Conservation (phyloP, 1,140 invertebrate species). For the Caenorhabditis tropicalis region DNA sequence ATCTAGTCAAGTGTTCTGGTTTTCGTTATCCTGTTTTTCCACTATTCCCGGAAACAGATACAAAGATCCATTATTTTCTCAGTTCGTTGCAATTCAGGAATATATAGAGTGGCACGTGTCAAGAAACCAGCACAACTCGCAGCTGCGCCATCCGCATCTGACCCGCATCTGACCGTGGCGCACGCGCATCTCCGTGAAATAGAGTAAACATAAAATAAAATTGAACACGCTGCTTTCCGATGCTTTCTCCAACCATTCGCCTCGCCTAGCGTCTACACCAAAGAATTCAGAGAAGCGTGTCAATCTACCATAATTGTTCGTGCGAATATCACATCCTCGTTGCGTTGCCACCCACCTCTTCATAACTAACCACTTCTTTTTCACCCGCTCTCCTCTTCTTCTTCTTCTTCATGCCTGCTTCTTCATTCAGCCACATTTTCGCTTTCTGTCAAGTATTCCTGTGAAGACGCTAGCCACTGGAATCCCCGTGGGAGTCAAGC, state of each 20-base stretch:
- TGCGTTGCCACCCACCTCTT: neutral
- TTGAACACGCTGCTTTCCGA: neutral
- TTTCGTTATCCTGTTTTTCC: neutral
- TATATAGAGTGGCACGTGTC: neutral
- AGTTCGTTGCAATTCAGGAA: no score
- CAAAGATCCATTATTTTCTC: neutral
- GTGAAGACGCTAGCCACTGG: neutral
- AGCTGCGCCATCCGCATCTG: constrained; percentile 6
- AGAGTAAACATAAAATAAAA: neutral
- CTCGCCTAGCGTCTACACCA: neutral
- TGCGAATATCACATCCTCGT: neutral
- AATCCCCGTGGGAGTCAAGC: constrained; percentile 6
- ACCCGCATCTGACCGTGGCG: constrained; percentile 22
- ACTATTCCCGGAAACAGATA: neutral
- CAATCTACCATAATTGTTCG: constrained; percentile 25
- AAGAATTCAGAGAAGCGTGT: constrained; percentile 40
- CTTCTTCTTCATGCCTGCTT: neutral
- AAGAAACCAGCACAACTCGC: neutral
- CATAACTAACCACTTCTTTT: constrained; percentile 1
- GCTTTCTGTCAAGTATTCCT: constrained; percentile 7
- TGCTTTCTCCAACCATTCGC: neutral
- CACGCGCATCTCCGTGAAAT: neutral
- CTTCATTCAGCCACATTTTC: constrained; percentile 24
- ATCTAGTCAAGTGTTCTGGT: constrained; percentile 28
- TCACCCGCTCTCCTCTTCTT: neutral